Conservation (phyloP, 2,797 vertebrate genomes). For the Macropodus opercularis region DNA sequence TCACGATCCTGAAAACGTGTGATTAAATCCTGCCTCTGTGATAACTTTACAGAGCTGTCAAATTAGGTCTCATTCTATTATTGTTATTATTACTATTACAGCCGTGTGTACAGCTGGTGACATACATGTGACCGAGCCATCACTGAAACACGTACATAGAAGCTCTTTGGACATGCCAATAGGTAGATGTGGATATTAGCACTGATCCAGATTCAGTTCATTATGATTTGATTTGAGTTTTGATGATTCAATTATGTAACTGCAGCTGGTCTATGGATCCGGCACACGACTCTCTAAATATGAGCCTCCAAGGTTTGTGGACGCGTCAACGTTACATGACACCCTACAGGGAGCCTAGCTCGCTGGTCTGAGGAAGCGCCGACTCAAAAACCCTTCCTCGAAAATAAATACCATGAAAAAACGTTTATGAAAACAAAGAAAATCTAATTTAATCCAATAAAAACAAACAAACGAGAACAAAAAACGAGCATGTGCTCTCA, state of each 20-base stretch:
- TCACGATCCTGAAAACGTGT: constrained; percentile 23
- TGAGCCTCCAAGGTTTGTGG: not conserved
- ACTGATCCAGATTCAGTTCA: too few species aligned
- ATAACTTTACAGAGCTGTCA: constrained; percentile 17
- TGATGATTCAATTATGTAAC: too few species aligned
- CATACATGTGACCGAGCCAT: constrained; percentile 4
- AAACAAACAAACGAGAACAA: too few species aligned
- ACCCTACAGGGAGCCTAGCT: not conserved
- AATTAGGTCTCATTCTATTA: constrained; percentile 8
- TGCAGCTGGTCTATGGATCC: too few species aligned
- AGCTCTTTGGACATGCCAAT: constrained; percentile 2
- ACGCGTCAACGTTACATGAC: not conserved
- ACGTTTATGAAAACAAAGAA: not conserved
- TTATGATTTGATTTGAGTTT: too few species aligned
- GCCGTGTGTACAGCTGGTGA: constrained; percentile 19
- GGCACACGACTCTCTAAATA: too few species aligned
- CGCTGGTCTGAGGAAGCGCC: not conserved
- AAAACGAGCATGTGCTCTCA: too few species aligned
- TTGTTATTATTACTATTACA: constrained; percentile 18
- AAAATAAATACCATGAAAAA: not conserved
- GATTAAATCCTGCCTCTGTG: constrained; percentile 21
- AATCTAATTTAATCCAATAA: too few species aligned
- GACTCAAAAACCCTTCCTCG: not conserved
- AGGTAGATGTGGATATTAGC: not conserved
- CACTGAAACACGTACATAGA: not conserved